Evolutionary conservation across 2,888 invertebrate genomes (phyloP), one percentile per base, ranked within the genome.

Genomic region (Xylocampa areola): DNA sequence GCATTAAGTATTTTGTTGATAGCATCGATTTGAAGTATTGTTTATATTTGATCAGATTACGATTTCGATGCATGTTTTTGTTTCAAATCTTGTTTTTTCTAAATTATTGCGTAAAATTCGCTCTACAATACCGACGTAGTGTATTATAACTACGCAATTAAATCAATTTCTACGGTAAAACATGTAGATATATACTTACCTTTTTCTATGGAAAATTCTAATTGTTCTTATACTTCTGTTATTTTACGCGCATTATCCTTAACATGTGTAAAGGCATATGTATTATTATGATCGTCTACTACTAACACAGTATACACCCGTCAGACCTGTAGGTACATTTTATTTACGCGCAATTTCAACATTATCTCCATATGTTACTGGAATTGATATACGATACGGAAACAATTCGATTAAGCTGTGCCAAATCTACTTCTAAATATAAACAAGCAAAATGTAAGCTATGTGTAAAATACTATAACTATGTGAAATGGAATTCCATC

Each of bases 381-480:
- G 1, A 32, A 52, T 7, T 16, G 23, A 21, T 36, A 2, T 10
- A 23, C 1, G 33, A 25, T 32, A 35, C 7, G 25, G 32, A 44
- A 52, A 17, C 13, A 13, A 23, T 48, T 37, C 8, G 7, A 41
- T 45, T 17, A n/a, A 41, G 11, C 16, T 19, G 14, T 17, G 33
- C 13, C 25, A 30, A 32, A 48, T 23, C 0, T 40, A 6, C 6
- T 47, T 55, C 19, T 41, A 25, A 45, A 30, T 17, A 30, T 39
- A 43, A 50, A 59, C 13, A 29, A 30, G 14, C 5, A 23, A 29
- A 10, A 14, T 21, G 1, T 32, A 30, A n/a, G n/a, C n/a, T n/a
- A n/a, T n/a, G n/a, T n/a, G n/a, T n/a, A 16, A 23, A 57, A 55
- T 36, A 36, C n/a, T 11, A 5, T 0, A n/a, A 63, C 27, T 7